phyloP scores from a whole-genome alignment of 2,797 vertebrate genomes.

The Ptychobarbus kaznakovi region DNA sequence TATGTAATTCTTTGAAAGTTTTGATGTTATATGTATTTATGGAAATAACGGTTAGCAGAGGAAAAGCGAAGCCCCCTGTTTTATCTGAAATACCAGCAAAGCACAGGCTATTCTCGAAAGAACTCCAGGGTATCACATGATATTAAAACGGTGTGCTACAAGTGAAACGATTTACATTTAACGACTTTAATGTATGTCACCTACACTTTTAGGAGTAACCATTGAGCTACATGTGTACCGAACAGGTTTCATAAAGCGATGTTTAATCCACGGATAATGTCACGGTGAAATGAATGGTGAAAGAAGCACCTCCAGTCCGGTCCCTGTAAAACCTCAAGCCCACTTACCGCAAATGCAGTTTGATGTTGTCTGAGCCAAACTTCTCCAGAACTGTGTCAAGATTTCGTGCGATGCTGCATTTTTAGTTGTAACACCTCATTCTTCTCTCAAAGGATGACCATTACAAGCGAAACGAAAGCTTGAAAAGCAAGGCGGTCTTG shows the following conservation, averaged over 20 bases:
- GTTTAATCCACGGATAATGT: background rate
- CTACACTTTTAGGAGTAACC: background rate
- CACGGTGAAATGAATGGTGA: background rate
- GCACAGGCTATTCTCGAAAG: background rate
- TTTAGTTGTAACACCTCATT: background rate
- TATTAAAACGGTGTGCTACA: background rate
- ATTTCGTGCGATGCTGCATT: background rate
- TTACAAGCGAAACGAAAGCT: slow-evolving; percentile 55
- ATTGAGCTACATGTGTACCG: background rate
- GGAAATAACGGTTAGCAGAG: background rate
- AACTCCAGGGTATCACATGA: background rate
- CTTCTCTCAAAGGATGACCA: background rate
- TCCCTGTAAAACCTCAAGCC: background rate
- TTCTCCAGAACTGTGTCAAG: background rate
- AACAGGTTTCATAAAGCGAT: background rate
- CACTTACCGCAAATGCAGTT: slow-evolving; percentile 30
- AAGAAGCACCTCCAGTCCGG: background rate
- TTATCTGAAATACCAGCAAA: background rate
- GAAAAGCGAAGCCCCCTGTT: background rate
- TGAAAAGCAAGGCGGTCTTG: background rate
- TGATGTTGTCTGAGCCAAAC: slow-evolving; percentile 6
- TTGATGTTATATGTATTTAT: background rate
- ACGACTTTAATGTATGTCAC: background rate
- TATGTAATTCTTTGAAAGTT: background rate
- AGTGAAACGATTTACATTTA: background rate